Percentiles rank a stretch among this genome's conserved stretches.
Conservation (phyloP, 2,888 invertebrate species). For the Lithophane leautieri region DNA sequence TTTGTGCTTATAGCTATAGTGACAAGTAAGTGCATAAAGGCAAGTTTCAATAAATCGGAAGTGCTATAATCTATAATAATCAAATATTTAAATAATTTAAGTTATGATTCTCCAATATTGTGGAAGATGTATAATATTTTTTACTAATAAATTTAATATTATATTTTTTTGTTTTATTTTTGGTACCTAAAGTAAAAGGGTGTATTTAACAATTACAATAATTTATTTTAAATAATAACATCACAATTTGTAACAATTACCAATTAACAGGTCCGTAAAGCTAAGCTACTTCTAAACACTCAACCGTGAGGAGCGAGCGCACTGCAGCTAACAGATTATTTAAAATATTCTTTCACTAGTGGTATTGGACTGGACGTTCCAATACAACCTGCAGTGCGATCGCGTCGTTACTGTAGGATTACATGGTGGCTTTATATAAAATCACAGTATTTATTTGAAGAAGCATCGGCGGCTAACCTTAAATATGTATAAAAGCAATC, state of each 20-base stretch:
- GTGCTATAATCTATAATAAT: conserved; percentile 88
- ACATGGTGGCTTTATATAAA: conserved; percentile 21
- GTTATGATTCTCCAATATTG: conserved; percentile 90
- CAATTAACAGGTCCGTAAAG: conserved; percentile 41
- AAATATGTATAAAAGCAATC: conserved; percentile 12
- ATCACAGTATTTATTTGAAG: conserved; percentile 49
- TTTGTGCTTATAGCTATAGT: conserved; percentile 87
- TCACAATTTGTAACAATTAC: conserved; percentile 62
- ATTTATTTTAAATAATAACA: conserved; percentile 66
- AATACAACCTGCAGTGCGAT: conserved; percentile 1
- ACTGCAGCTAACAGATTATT: conserved; percentile 12
- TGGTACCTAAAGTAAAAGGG: conserved; percentile 14
- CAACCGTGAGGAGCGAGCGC: neutral
- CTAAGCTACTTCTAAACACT: conserved; percentile 58
- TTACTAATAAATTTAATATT: conserved; percentile 91
- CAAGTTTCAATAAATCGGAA: conserved; percentile 85
- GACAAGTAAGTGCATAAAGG: conserved; percentile 83
- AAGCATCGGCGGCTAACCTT: conserved; percentile 10
- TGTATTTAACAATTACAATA: conserved; percentile 45
- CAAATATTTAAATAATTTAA: conserved; percentile 89
- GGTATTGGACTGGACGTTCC: neutral
- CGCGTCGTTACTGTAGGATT: conserved; percentile 12
- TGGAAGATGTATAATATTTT: conserved; percentile 91
- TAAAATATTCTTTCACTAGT: neutral
- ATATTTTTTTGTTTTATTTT: conserved; percentile 82